Base-by-base conservation (phyloP, 2,797 vertebrate genomes). In the Notolabrus celidotus region DNA sequence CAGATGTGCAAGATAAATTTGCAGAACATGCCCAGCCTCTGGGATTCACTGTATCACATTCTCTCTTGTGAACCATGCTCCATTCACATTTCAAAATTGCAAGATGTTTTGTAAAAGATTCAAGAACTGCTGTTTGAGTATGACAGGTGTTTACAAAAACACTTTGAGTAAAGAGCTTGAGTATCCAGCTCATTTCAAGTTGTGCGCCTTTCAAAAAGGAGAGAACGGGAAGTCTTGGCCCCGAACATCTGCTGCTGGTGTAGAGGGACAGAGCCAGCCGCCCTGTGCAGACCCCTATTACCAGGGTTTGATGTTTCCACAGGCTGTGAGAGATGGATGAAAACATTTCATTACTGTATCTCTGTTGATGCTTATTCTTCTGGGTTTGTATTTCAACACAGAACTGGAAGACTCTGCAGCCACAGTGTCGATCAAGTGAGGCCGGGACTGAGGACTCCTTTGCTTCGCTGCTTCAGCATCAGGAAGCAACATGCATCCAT, bases 221-320 rank as follows among this genome's bases (percentile, higher is more conserved):
- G 25, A 25, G 23, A 10, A 8, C 50, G 16, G 0, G 7, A n/a
- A 66, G 67, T 29, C 36, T 50, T 41, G 50, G 53, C 66, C 36
- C 14, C 4, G 10, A 61, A 77, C 82, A 85, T 75, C 80, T 85
- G 68, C 52, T 71, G 65, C 38, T n/a, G 33, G 56, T 62, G 58
- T 63, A 47, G 23, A 19, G 53, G 63, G 49, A 57, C 29, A 10
- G 47, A 60, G 55, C 2, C 25, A 42, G 50, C 34, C 3, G 34
- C 33, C 64, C 22, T 38, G 8, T 49, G 29, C 63, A 64, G 52
- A 75, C 42, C 72, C 74, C 56, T 31, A 66, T 72, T 77, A 67
- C 59, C 36, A 57, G 59, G 66, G 36, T 72, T 46, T 59, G 36
- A 63, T 49, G 29, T 41, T 70, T 67, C 43, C 62, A 66, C 56